Percentiles rank a stretch among this genome's conserved stretches.
Conservation (phyloP, 2,113 vertebrate species). For the Paramormyrops kingsleyae region DNA sequence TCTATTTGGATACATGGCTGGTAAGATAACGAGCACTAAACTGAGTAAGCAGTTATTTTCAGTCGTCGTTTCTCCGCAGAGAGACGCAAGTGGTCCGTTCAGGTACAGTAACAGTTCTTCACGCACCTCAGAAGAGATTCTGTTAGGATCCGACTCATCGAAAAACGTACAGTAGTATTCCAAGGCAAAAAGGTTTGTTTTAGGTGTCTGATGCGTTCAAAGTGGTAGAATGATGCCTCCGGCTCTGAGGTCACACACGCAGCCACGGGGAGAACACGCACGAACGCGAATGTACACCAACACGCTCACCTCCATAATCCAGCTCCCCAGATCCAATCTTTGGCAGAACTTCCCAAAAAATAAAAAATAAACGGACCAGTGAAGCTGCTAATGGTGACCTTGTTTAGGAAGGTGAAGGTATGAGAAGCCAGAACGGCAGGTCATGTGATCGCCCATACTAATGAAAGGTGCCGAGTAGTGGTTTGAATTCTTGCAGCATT, state of each 20-base stretch:
- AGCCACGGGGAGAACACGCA: not conserved
- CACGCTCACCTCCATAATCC: not conserved
- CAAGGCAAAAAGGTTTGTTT: not conserved
- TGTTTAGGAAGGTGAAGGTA: conserved; percentile 23
- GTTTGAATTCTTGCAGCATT: not conserved
- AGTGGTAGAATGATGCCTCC: not conserved
- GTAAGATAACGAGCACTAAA: conserved; percentile 36
- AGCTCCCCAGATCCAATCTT: not conserved
- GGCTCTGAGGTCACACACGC: not conserved
- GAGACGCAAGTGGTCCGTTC: conserved; percentile 59
- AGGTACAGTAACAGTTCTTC: not conserved
- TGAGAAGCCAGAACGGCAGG: not conserved
- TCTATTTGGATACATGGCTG: conserved; percentile 51
- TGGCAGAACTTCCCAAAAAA: not conserved
- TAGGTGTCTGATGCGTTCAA: not conserved
- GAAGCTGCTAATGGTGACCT: conserved; percentile 22
- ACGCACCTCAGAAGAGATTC: not conserved
- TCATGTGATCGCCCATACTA: conserved; percentile 8
- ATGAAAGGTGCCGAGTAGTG: not conserved
- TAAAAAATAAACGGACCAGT: conserved; percentile 28
- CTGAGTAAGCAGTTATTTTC: conserved; percentile 48
- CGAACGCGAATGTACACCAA: not conserved
- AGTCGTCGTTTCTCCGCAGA: conserved; percentile 57
- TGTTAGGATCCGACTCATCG: not conserved
- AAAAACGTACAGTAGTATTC: not conserved